phyloP scores from a whole-genome alignment of 2,888 invertebrate genomes.

The Sphaeridia pumilis region DNA sequence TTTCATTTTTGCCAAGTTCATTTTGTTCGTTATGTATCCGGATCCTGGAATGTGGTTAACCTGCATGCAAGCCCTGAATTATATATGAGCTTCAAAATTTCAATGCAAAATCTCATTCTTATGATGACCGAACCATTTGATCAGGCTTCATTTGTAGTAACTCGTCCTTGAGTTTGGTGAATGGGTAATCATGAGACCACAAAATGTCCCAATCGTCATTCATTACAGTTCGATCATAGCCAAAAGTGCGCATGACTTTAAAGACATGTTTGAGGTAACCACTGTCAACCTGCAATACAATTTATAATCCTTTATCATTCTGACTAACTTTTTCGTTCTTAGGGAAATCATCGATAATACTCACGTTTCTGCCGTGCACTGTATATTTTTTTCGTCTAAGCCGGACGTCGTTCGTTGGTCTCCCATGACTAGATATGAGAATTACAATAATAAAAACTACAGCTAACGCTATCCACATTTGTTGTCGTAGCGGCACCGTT shows the following conservation, averaged over 20 bases:
- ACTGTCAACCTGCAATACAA: conserved; percentile 45
- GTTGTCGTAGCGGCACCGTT: background rate
- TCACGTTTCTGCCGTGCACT: conserved; percentile 35
- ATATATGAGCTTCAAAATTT: no score
- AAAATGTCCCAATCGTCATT: conserved; percentile 67
- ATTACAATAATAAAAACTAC: conserved; percentile 2
- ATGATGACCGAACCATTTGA: conserved; percentile 47
- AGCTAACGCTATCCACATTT: background rate
- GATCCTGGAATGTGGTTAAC: conserved; percentile 93
- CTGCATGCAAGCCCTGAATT: no score
- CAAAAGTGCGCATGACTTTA: conserved; percentile 60
- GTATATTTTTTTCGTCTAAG: conserved; percentile 22
- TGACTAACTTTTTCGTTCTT: no score
- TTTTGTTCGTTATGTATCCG: conserved; percentile 86
- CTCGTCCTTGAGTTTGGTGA: conserved; percentile 46
- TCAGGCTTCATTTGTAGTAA: conserved; percentile 53
- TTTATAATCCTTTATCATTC: no score
- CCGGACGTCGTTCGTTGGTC: conserved; percentile 3
- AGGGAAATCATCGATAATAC: conserved; percentile 2
- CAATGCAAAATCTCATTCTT: no score
- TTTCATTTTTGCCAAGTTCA: conserved; percentile 68
- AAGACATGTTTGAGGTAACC: conserved; percentile 71
- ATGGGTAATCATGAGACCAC: conserved; percentile 93
- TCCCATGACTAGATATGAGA: conserved; percentile 7
- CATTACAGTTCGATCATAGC: conserved; percentile 51